phyloP scores from a whole-genome alignment of 2,113 vertebrate species.

The Xyrauchen texanus region DNA sequence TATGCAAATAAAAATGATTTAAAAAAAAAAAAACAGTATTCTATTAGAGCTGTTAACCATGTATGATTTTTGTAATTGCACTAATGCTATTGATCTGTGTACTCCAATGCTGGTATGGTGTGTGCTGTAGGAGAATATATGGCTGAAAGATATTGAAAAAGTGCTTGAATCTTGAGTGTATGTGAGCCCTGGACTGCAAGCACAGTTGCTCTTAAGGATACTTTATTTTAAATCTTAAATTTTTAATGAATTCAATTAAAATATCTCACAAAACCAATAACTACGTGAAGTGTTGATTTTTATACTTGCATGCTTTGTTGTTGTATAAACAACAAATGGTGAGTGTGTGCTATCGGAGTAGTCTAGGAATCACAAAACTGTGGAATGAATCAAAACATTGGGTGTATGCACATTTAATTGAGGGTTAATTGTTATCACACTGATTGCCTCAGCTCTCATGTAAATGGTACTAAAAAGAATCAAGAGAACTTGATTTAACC shows the following conservation, averaged over 20 bases:
- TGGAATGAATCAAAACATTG: not conserved
- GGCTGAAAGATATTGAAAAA: constrained; percentile 30
- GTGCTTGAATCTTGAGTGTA: not conserved
- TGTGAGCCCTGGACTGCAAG: constrained; percentile 38
- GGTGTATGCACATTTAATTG: not conserved
- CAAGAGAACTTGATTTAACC: not conserved
- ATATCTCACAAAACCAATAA: constrained; percentile 53
- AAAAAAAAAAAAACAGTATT: constrained; percentile 21
- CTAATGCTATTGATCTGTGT: too few species aligned
- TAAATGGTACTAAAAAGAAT: not conserved
- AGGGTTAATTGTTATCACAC: constrained; percentile 1
- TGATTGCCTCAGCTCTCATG: not conserved
- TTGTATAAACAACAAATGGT: not conserved
- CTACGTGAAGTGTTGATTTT: not conserved
- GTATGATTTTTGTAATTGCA: constrained; percentile 40
- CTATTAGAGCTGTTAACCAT: constrained; percentile 15
- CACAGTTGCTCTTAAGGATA: constrained; percentile 51
- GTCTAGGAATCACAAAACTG: not conserved
- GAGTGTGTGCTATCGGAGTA: too few species aligned
- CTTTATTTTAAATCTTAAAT: constrained; percentile 56
- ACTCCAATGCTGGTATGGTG: not conserved
- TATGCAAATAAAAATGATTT: not conserved
- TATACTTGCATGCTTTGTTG: not conserved
- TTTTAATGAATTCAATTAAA: constrained; percentile 64
- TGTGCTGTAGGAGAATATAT: not conserved